Evolutionary conservation across 2,797 vertebrate genomes (phyloP).

Genomic region (Rhynchonycteris naso): DNA sequence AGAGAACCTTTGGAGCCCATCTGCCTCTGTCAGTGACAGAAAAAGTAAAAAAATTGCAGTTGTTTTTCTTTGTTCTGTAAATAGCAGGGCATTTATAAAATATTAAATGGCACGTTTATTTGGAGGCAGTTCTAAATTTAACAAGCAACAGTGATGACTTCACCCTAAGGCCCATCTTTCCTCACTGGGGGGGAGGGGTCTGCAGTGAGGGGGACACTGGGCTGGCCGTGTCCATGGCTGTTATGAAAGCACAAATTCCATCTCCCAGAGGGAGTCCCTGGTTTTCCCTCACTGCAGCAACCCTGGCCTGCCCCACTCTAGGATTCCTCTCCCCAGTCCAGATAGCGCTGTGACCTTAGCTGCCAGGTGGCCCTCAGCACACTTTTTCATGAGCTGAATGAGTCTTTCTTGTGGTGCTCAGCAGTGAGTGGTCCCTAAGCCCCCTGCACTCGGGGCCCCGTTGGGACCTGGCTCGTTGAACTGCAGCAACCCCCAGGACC

Average conservation of each 20-base stretch:
- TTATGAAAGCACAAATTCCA: conserved; percentile 66
- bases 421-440: background rate
- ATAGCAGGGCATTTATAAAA: background rate
- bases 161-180: background rate
- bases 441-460: background rate
- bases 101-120: background rate
- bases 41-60: background rate
- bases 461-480: background rate
- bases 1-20: background rate
- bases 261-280: background rate
- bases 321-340: background rate
- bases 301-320: background rate
- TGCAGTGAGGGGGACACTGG: background rate
- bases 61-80: background rate
- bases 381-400: background rate
- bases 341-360: background rate
- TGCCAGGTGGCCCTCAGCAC: background rate
- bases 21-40: background rate
- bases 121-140: conserved; percentile 31
- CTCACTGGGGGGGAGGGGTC: background rate
- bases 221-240: background rate
- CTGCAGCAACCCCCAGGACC: background rate
- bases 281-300: background rate
- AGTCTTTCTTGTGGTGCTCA: background rate
- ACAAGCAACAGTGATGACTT: background rate